These are phyloP conservation scores for Coptotermes formosanus DNA, from an alignment of 1,140 invertebrate genomes.

Conservation along the genomic window DNA sequence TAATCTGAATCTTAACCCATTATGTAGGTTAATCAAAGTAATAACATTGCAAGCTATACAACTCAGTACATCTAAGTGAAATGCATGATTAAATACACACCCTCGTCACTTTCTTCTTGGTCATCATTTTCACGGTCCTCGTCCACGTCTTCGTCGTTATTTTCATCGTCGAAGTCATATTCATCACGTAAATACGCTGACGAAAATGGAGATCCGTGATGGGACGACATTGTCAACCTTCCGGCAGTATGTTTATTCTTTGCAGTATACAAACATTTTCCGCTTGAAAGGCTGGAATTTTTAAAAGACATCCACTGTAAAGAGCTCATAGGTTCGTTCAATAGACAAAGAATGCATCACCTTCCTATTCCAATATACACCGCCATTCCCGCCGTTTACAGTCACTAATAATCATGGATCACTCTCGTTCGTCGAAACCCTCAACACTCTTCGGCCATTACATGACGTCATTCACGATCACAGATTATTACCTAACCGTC, in stretches of 20 bases:
- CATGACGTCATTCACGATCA: too few relatives aligned
- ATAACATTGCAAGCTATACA: too few relatives aligned
- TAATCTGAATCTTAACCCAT: too few relatives aligned
- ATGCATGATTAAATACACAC: slow-evolving; percentile 37
- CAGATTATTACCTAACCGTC: too few relatives aligned
- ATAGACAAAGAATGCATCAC: not conserved
- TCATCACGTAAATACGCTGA: slow-evolving; percentile 49
- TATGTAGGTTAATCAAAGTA: too few relatives aligned
- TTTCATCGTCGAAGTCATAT: slow-evolving; percentile 50
- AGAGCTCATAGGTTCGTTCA: slow-evolving; percentile 18
- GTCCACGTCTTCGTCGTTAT: slow-evolving; percentile 33
- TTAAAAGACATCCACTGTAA: slow-evolving; percentile 24
- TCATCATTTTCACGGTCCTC: slow-evolving; percentile 48
- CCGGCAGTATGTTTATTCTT: not conserved
- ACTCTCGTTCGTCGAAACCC: too few relatives aligned
- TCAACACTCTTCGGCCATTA: too few relatives aligned
- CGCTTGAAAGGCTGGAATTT: not conserved
- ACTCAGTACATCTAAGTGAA: too few relatives aligned
- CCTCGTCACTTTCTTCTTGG: slow-evolving; percentile 54
- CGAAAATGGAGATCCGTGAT: slow-evolving; percentile 43
- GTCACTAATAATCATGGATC: too few relatives aligned
- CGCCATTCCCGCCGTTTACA: too few relatives aligned
- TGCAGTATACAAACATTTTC: slow-evolving; percentile 1
- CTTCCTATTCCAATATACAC: not conserved
- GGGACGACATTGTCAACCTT: slow-evolving; percentile 30